Evolutionary conservation across 2,113 vertebrate genomes (phyloP), one percentile per base, ranked within the genome.

Genomic region (Butorides virescens): DNA sequence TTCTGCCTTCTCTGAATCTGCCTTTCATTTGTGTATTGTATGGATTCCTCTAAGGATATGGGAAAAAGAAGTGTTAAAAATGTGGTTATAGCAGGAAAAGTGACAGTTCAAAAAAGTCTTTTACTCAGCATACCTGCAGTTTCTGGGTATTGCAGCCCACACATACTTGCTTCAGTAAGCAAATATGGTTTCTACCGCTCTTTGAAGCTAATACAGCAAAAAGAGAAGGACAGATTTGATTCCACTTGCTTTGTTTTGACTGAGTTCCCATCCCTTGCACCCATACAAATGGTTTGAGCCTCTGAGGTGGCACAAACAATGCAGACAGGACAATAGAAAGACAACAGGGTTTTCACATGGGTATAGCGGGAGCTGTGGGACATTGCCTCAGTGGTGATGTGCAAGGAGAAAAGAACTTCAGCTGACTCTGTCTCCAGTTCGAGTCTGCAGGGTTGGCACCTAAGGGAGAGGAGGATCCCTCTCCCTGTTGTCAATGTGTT

Each of bases 1-100:
- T 96, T 97, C 93, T 94, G 92, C 66, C 72, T 90, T 86, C 68
- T 86, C 73, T 88, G 91, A 87, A 91, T 90, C 79, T 91, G 82
- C 67, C 74, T 96, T 93, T 95, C 93, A 81, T 94, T 92, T 93
- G 86, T 93, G 46, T 63, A 26, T 93, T 95, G 32, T 73, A 88
- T 88, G 62, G 77, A 71, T 93, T 93, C 46, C 70, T 96, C 73
- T 82, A 84, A 91, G 86, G 78, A 81, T 79, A 59, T 10, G 37
- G 42, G 89, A 92, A 84, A 93, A 53, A 77, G 90, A 90, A 95
- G 84, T 70, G 56, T 73, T 89, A 56, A 94, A 78, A 78, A 56
- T 75, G 37, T 55, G 37, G 16, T 86, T 79, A 53, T 39, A 62
- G 13, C 32, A 58, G 65, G 39, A 56, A 61, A 90, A 92, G 18